phyloP scores from a whole-genome alignment of 2,888 invertebrate genomes.

The Synergus gifuensis region DNA sequence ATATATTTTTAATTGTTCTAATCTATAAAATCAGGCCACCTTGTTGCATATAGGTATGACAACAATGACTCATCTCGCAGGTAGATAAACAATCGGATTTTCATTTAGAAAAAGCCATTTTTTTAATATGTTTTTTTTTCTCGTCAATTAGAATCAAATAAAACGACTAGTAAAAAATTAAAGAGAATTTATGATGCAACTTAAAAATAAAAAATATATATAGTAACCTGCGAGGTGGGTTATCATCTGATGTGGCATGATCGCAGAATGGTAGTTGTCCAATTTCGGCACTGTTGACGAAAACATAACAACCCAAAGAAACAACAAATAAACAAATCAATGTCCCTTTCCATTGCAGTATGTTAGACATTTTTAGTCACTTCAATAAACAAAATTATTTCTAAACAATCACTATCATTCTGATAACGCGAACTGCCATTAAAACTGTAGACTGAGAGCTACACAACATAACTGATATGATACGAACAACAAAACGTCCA shows the following conservation, averaged over 20 bases:
- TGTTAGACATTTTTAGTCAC: slow-evolving; percentile 52
- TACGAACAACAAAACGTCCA: no score
- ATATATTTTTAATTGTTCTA: not conserved
- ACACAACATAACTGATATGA: not conserved
- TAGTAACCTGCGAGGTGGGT: slow-evolving; percentile 20
- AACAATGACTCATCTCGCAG: not conserved
- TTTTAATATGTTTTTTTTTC: not conserved
- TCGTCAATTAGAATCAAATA: not conserved
- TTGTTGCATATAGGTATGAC: not conserved
- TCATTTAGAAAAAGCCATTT: not conserved
- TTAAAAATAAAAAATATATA: not conserved
- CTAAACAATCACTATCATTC: not conserved
- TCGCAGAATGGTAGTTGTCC: slow-evolving; percentile 58
- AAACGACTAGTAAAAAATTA: not conserved
- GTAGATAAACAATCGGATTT: not conserved
- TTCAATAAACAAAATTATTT: not conserved
- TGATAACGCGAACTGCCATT: not conserved
- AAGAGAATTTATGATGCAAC: not conserved
- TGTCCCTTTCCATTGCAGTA: slow-evolving; percentile 44
- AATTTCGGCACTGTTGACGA: slow-evolving; percentile 54
- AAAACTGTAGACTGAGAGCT: not conserved
- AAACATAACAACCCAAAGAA: slow-evolving; percentile 35
- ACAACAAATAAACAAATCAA: slow-evolving; percentile 45
- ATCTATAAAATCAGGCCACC: not conserved
- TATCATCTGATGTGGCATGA: slow-evolving; percentile 52